phyloP scores from a whole-genome alignment of 1,140 invertebrate species.

The Antheraea mylitta region DNA sequence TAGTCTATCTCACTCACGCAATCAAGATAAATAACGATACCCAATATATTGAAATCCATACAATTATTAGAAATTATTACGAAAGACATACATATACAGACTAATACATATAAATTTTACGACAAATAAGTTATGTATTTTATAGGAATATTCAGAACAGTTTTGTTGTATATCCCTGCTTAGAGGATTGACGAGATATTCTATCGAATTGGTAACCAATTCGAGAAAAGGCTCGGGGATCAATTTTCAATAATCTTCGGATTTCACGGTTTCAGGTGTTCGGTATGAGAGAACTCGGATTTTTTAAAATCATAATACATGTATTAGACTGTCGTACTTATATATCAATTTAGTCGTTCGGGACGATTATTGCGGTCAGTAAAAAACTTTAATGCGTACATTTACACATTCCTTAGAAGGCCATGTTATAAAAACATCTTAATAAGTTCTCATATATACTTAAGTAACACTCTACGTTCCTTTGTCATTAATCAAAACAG shows the following conservation, averaged over 20 bases:
- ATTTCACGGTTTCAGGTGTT: slow-evolving; percentile 36
- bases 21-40: too few relatives aligned
- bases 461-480: too few relatives aligned
- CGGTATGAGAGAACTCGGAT: slow-evolving; percentile 11
- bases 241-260: slow-evolving; percentile 66
- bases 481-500: too few relatives aligned
- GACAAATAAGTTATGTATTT: not conserved
- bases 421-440: too few relatives aligned
- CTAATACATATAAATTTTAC: not conserved
- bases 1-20: too few relatives aligned
- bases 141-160: slow-evolving; percentile 36
- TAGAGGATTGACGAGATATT: slow-evolving; percentile 47
- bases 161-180: slow-evolving; percentile 35
- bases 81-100: too few relatives aligned
- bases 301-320: slow-evolving; percentile 8
- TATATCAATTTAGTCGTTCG: not conserved
- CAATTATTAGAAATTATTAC: too few relatives aligned
- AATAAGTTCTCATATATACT: too few relatives aligned
- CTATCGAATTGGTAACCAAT: slow-evolving; percentile 52
- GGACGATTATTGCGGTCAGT: too few relatives aligned
- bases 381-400: too few relatives aligned
- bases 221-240: slow-evolving; percentile 35
- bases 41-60: too few relatives aligned
- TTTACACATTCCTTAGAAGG: too few relatives aligned
- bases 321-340: not conserved